Evolutionary conservation across 2,888 invertebrate genomes (phyloP).

Genomic region (Antheraea yamamai): DNA sequence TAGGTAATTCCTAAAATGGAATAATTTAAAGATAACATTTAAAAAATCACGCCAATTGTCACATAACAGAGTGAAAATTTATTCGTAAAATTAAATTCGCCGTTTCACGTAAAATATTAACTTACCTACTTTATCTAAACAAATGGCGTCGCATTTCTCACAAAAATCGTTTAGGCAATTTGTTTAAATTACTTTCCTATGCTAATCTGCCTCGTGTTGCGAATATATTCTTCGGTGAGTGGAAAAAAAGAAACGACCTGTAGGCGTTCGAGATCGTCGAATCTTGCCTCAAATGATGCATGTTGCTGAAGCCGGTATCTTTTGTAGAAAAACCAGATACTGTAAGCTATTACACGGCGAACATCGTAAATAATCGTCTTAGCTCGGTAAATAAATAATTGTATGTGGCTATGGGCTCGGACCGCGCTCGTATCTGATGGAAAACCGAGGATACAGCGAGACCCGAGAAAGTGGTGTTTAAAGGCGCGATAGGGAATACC

Average conservation of each 20-base stretch:
- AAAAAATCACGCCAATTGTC: constrained; percentile 29
- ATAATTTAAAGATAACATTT: constrained; percentile 38
- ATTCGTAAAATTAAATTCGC: constrained; percentile 35
- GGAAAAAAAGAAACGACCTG: constrained; percentile 53
- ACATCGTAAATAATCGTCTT: constrained; percentile 78
- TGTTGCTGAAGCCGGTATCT: constrained; percentile 59
- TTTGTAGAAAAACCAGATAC: constrained; percentile 68
- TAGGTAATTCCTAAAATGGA: constrained; percentile 50
- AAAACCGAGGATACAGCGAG: constrained; percentile 61
- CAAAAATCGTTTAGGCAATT: constrained; percentile 76
- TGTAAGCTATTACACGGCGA: constrained; percentile 70
- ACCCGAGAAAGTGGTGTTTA: constrained; percentile 73
- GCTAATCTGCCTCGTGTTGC: constrained; percentile 69
- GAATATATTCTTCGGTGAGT: constrained; percentile 58
- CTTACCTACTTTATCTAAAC: constrained; percentile 56
- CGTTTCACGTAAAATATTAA: constrained; percentile 46
- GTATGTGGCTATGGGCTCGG: constrained; percentile 51
- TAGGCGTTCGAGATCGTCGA: constrained; percentile 55
- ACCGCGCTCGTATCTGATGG: constrained; percentile 73
- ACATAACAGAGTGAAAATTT: constrained; percentile 38
- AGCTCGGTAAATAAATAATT: constrained; percentile 77
- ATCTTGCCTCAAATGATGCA: constrained; percentile 68
- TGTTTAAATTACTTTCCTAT: constrained; percentile 78
- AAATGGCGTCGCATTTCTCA: constrained; percentile 62
- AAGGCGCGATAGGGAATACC: constrained; percentile 67